Base-by-base conservation (phyloP, 2,888 invertebrate species). In the Microdon myrmicae region DNA sequence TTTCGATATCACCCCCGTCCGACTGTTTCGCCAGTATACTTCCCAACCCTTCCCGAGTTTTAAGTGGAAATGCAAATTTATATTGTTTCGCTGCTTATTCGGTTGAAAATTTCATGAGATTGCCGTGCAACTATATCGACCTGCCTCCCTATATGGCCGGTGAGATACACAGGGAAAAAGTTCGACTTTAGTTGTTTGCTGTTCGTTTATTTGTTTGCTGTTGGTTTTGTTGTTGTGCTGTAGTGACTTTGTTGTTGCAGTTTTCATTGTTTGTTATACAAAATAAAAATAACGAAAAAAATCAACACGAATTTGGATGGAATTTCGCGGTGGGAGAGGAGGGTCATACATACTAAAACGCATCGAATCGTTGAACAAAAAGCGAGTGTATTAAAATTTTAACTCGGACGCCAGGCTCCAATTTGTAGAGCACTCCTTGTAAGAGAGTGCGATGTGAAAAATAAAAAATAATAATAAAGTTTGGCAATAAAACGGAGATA, bases 81-180 rank as follows among this genome's bases (percentile, higher is more conserved):
- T 73, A 74, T 75, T 74, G 75, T 70, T 75, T 73, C 74, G 71
- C 71, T 74, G 75, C 73, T 74, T 75, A 73, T 73, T 72, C 74
- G 69, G 70, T 71, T 71, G 56, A 64, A 56, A 64, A 56, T 51
- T 56, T 51, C 64, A 64, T 58, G 55, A 58, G 35, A 58, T 51
- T 58, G 51, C 37, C 51, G 20, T 39, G 45, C 41, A 29, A 17
- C 37, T 25, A 37, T 17, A 7, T 13, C 19, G 10, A 38, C 25
- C 35, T 28, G 44, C 26, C 44, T 28, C 34, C 25, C 44, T 39
- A 59, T 59, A 45, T 59, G 58, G 39, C 51, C 9, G 20, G 26
- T 38, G 31, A 45, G 45, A 45, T 45, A 59, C 41, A 32, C 28
- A 20, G n/a, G n/a, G n/a, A n/a, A n/a, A n/a, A 37, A 37, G 43